These are phyloP conservation scores for Pollenia angustigena DNA, from an alignment of 2,888 invertebrate species.

Conservation along the genomic window DNA sequence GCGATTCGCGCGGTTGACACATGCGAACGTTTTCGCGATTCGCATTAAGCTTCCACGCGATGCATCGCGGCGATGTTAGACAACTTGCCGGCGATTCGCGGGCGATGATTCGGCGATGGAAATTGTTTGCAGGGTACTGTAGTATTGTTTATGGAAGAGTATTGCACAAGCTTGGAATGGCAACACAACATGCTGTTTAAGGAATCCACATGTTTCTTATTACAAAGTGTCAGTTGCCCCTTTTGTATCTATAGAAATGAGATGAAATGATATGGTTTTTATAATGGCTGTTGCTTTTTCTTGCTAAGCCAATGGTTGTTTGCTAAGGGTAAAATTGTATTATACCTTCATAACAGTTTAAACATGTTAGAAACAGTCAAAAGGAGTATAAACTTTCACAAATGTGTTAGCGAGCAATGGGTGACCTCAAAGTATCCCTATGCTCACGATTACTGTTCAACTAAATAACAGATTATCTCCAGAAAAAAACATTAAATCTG, in stretches of 20 bases:
- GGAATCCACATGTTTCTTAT: constrained; percentile 58
- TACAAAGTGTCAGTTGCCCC: constrained; percentile 17
- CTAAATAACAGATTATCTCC: too few relatives aligned
- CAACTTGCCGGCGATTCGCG: too few relatives aligned
- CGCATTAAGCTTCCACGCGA: too few relatives aligned
- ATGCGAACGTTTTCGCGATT: too few relatives aligned
- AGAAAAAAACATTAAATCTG: too few relatives aligned
- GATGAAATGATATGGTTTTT: constrained; percentile 24
- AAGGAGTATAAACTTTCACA: background rate
- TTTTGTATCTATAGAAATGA: constrained; percentile 10
- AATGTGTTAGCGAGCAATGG: background rate
- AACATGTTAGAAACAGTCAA: background rate
- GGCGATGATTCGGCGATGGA: too few relatives aligned
- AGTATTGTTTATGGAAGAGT: background rate
- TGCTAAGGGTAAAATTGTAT: constrained; percentile 36
- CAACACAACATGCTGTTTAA: constrained; percentile 38
- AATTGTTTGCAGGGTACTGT: too few relatives aligned
- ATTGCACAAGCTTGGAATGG: constrained; percentile 11
- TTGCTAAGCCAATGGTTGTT: constrained; percentile 36
- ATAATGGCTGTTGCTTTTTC: constrained; percentile 28
- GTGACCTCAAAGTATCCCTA: too few relatives aligned
- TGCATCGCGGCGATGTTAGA: too few relatives aligned
- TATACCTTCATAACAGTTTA: constrained; percentile 30
- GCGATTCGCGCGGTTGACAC: too few relatives aligned
- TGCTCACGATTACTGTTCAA: too few relatives aligned